Base-by-base conservation (phyloP, 2,797 vertebrate genomes). In the Microctenopoma lineatum region DNA sequence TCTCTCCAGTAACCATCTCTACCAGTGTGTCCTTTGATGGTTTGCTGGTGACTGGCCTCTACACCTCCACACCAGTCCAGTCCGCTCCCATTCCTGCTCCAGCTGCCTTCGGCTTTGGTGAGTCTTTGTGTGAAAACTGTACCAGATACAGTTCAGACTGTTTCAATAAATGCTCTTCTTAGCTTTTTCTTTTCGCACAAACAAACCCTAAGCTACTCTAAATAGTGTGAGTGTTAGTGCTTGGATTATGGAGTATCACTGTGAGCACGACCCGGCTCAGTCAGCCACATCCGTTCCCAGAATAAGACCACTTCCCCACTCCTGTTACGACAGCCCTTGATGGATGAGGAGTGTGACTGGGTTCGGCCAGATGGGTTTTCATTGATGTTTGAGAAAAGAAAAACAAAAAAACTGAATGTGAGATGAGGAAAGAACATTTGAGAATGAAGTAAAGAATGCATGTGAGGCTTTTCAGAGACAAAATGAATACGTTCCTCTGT, bases 11-110 rank as follows among this genome's bases (percentile, higher is more conserved):
- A 84, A 97, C 96, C 56, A 94, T 99, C 92, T 98, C 97, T 0
- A 98, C 98, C 58, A 99, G 96, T 73, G 96, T 96, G 18, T 95
- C 95, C 77, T 99, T 99, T 81, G 97, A 99, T 51, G 98, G 98
- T 57, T 93, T 99, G 59, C 89, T 99, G 85, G 96, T 99, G 66
- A 99, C 98, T 4, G 98, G 98, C 56, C 96, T 99, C 38, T 99
- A 99, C 89, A 99, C 98, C 8, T 98, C 97, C 60, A 98, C 97
- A 12, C 96, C 96, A n/a, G 94, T 96, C 70, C 97, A 98, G 87
- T 92, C 96, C 46, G 95, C 97, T 66, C 97, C 96, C 80, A 96
- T 99, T 75, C 95, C 95, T 11, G 95, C 96, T 39, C 94, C 97
- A 59, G 96, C 90, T 53, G 96, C 96, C 53, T 98, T 98, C 84